Evolutionary conservation across 2,888 invertebrate species (phyloP).

Genomic region (Drosophila eohydei): DNA sequence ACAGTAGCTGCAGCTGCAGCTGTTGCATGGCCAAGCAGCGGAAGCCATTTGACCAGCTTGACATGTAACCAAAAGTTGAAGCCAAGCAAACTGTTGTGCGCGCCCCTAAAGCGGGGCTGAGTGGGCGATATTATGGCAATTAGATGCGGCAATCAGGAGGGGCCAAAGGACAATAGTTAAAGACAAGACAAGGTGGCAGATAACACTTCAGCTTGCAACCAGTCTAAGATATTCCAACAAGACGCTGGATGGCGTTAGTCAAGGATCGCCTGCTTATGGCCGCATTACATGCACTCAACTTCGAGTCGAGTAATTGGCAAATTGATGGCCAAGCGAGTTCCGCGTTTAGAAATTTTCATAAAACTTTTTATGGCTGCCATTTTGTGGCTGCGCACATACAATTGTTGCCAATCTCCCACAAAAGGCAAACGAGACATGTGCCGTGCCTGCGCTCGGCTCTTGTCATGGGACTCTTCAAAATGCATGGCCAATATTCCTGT

Average conservation of each 20-base stretch:
- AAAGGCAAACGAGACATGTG: conserved; percentile 46
- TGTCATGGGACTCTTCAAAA: conserved; percentile 11
- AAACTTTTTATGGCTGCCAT: conserved; percentile 81
- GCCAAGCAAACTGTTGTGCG: conserved; percentile 32
- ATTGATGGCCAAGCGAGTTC: conserved; percentile 65
- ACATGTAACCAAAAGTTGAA: conserved; percentile 70
- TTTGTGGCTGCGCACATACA: conserved; percentile 74
- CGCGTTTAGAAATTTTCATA: conserved; percentile 78
- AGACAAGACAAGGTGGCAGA: conserved; percentile 33
- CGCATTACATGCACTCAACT: conserved; percentile 58
- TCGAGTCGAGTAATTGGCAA: conserved; percentile 72
- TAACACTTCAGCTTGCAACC: conserved; percentile 36
- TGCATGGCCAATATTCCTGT: conserved; percentile 42
- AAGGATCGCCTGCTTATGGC: conserved; percentile 2
- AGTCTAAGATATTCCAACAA: conserved; percentile 21
- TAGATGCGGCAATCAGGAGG: conserved; percentile 43
- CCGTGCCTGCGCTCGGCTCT: conserved; percentile 13
- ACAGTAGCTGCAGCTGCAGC: conserved; percentile 71
- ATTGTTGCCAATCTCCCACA: conserved; percentile 79
- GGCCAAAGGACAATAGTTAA: conserved; percentile 18
- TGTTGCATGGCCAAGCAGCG: conserved; percentile 48
- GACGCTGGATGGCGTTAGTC: not conserved
- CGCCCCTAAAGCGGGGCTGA: conserved; percentile 2
- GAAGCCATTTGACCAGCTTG: conserved; percentile 67
- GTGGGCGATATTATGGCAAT: conserved; percentile 41